Conservation (phyloP, 2,797 vertebrate species). For the Cheirogaleus major region DNA sequence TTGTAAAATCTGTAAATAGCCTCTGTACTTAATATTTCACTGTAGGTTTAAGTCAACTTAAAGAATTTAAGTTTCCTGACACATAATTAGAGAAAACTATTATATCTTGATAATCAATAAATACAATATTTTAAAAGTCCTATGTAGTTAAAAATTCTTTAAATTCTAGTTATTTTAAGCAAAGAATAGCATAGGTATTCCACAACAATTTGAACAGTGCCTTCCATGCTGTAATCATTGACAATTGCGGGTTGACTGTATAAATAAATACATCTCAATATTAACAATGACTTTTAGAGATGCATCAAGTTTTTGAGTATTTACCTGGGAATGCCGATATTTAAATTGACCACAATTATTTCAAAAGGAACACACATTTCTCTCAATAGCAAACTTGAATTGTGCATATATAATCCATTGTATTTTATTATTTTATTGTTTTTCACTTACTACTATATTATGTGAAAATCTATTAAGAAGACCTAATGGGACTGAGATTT, state of each 20-base stretch:
- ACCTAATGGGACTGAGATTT: not conserved
- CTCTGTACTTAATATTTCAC: not conserved
- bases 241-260: not conserved
- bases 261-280: not conserved
- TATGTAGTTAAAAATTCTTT: not conserved
- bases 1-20: not conserved
- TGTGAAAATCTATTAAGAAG: not conserved
- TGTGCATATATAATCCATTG: not conserved
- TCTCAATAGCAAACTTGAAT: not conserved
- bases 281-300: not conserved
- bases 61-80: not conserved
- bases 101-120: not conserved
- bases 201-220: not conserved
- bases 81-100: not conserved
- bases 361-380: not conserved
- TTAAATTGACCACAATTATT: not conserved
- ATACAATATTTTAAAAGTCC: not conserved
- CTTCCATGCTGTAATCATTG: not conserved
- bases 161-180: not conserved
- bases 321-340: not conserved
- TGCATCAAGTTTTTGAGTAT: not conserved
- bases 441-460: not conserved
- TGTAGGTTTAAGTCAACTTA: not conserved
- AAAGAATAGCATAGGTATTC: not conserved
- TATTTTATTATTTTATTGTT: not conserved